Evolutionary conservation across 2,113 vertebrate species (phyloP).

Genomic region (rabbit (Oryctolagus cuniculus)): DNA sequence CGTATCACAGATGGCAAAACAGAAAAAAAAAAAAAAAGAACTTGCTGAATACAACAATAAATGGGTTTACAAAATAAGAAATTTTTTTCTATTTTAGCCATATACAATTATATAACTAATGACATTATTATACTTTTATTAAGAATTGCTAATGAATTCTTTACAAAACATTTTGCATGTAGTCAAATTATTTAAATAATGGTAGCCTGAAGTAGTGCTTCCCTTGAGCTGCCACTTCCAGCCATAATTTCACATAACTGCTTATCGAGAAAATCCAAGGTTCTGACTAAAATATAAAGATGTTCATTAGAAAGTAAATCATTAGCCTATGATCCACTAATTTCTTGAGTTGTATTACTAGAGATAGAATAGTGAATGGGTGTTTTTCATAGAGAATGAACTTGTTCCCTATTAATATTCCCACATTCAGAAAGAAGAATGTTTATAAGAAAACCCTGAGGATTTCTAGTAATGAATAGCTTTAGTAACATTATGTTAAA

Average conservation of each 20-base stretch:
- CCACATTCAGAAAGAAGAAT: neutral
- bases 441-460: neutral
- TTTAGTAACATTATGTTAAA: neutral
- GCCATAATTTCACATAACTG: neutral
- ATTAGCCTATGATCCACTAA: neutral
- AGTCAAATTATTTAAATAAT: neutral
- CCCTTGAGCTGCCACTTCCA: neutral
- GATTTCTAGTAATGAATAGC: neutral
- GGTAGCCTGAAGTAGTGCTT: neutral
- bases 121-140: neutral
- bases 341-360: neutral
- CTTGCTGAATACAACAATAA: neutral
- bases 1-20: neutral
- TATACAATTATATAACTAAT: neutral
- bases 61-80: neutral
- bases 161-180: neutral
- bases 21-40: neutral
- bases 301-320: conserved; percentile 6
- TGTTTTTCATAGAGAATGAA: neutral
- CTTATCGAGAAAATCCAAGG: neutral
- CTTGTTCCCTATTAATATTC: neutral
- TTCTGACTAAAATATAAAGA: neutral
- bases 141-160: neutral
- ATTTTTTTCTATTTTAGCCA: neutral
- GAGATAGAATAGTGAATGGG: neutral